These are phyloP conservation scores for Euthynnus affinis DNA, from an alignment of 2,797 vertebrate species.

Conservation along the genomic window DNA sequence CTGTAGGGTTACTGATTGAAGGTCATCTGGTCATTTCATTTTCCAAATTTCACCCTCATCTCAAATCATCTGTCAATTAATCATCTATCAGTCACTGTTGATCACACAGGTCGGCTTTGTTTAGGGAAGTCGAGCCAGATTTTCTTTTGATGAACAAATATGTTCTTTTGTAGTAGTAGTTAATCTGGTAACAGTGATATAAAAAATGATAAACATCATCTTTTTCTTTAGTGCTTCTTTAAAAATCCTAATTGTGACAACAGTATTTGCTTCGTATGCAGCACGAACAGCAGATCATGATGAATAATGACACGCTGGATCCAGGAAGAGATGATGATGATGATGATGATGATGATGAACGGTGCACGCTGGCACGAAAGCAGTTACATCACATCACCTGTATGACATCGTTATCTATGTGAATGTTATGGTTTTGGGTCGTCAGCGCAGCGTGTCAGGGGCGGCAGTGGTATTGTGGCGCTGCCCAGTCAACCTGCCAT, in stretches of 20 bases:
- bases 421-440: slow-evolving; percentile 15
- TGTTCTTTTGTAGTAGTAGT: neutral
- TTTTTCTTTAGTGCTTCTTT: neutral
- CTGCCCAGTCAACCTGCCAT: slow-evolving; percentile 37
- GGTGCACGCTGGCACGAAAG: neutral
- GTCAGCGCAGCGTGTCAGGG: neutral
- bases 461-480: slow-evolving; percentile 4
- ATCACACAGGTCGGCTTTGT: neutral
- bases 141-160: neutral
- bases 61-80: neutral
- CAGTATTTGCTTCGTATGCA: neutral
- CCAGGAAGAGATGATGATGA: slow-evolving; percentile 17
- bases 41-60: neutral
- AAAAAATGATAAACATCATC: neutral
- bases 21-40: neutral
- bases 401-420: neutral
- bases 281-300: slow-evolving; percentile 23
- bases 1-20: neutral
- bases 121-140: neutral
- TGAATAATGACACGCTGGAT: neutral
- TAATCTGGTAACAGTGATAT: neutral
- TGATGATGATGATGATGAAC: slow-evolving; percentile 26
- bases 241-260: neutral
- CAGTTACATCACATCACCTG: slow-evolving; percentile 14
- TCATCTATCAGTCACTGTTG: neutral